phyloP scores from a whole-genome alignment of 2,888 invertebrate genomes.

The Silvanus unidentatus region DNA sequence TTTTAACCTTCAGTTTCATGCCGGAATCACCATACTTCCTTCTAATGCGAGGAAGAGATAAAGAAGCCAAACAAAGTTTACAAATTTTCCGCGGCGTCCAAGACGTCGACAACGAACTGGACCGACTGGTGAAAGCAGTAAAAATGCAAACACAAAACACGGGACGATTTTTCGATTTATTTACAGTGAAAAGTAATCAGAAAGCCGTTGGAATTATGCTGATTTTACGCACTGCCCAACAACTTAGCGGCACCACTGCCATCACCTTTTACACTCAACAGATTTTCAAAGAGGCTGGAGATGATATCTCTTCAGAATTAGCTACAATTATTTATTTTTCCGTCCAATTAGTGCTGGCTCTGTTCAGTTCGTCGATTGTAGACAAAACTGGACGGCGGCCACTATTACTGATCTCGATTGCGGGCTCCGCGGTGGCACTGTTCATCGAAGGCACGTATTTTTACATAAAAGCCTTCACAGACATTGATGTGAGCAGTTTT shows the following conservation, averaged over 20 bases:
- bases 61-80: constrained; percentile 48
- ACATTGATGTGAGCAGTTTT: constrained; percentile 36
- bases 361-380: constrained; percentile 51
- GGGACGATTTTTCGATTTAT: constrained; percentile 52
- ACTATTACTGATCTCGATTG: constrained; percentile 48
- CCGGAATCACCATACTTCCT: constrained; percentile 56
- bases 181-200: constrained; percentile 53
- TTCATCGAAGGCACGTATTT: constrained; percentile 45
- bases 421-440: constrained; percentile 42
- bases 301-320: constrained; percentile 40
- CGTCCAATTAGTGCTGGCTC: constrained; percentile 53
- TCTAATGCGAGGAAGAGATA: constrained; percentile 42
- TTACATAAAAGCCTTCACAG: constrained; percentile 38
- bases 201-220: constrained; percentile 59
- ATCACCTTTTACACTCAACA: constrained; percentile 56
- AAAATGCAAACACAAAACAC: constrained; percentile 46
- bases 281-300: constrained; percentile 40
- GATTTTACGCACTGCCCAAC: constrained; percentile 52
- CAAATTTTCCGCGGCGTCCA: constrained; percentile 47
- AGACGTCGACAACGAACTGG: constrained; percentile 48
- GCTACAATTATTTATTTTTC: constrained; percentile 38
- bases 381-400: constrained; percentile 51
- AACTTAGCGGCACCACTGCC: constrained; percentile 55
- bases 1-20: constrained; percentile 49
- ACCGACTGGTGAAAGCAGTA: constrained; percentile 35